Conservation (phyloP, 1,140 invertebrate genomes). For the Drepana arcuata region DNA sequence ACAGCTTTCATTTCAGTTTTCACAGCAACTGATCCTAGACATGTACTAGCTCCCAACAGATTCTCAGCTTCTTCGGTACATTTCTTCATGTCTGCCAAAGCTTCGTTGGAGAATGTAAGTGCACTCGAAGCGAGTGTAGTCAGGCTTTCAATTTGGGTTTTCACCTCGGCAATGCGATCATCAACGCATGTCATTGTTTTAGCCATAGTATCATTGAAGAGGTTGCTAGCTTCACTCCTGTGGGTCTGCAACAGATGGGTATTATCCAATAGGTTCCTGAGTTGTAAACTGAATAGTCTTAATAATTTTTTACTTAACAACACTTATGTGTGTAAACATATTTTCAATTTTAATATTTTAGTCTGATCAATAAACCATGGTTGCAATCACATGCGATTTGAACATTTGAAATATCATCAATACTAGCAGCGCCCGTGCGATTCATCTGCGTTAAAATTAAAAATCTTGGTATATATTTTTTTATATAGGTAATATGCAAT, state of each 20-base stretch:
- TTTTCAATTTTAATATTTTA: not conserved
- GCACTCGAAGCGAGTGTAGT: constrained; percentile 13
- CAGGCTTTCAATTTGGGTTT: constrained; percentile 21
- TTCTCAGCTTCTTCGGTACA: constrained; percentile 22
- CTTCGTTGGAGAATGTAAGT: constrained; percentile 15
- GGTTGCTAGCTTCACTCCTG: constrained; percentile 15
- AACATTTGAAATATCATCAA: no score
- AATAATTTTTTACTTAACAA: not conserved
- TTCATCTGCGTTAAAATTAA: no score
- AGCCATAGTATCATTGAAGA: constrained; percentile 26
- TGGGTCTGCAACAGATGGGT: constrained; percentile 25
- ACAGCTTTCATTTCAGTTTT: constrained; percentile 32
- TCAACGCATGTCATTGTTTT: constrained; percentile 33
- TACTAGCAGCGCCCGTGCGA: no score
- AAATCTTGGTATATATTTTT: no score
- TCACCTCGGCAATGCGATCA: constrained; percentile 26
- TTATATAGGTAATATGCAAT: no score
- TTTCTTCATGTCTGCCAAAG: constrained; percentile 27
- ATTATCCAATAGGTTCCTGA: not conserved
- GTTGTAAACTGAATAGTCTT: not conserved
- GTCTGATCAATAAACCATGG: not conserved
- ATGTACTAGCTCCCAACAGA: constrained; percentile 25
- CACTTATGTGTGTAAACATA: not conserved
- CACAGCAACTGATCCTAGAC: constrained; percentile 31
- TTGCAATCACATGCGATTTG: not conserved